phyloP scores from a whole-genome alignment of 1,140 invertebrate species.

The Babylonia areolata region DNA sequence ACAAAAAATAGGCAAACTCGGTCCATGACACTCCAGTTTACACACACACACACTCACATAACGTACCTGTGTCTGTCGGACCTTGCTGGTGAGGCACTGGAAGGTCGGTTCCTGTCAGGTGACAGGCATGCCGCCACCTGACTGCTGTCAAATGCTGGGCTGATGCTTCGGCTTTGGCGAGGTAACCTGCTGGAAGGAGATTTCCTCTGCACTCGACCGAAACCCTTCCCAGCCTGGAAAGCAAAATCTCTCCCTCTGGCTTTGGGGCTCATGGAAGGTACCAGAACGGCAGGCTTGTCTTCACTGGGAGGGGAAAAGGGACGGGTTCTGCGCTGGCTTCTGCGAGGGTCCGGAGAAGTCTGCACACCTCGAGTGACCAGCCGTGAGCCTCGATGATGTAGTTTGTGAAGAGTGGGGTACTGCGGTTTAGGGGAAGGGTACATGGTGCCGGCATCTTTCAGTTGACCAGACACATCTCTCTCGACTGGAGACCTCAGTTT shows the following conservation, averaged over 20 bases:
- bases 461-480: not conserved
- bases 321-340: not conserved
- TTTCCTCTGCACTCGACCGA: not conserved
- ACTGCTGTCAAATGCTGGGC: constrained; percentile 35
- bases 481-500: not conserved
- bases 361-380: constrained; percentile 44
- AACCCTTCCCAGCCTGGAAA: not conserved
- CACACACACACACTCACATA: not conserved
- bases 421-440: constrained; percentile 60
- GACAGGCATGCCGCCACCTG: constrained; percentile 32
- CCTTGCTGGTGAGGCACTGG: not conserved
- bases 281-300: too few relatives aligned
- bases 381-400: constrained; percentile 39
- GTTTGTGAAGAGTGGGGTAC: constrained; percentile 41
- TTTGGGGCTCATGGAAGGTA: not conserved
- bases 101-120: constrained; percentile 20
- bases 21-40: not conserved
- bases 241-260: not conserved
- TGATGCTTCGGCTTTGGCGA: not conserved
- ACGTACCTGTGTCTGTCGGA: not conserved
- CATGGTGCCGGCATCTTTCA: constrained; percentile 59
- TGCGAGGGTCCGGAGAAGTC: constrained; percentile 17
- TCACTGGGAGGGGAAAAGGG: not conserved
- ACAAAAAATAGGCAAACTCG: not conserved
- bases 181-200: not conserved